These are phyloP conservation scores for Mimumesa dahlbomi DNA, from an alignment of 2,888 invertebrate genomes.

Conservation along the genomic window DNA sequence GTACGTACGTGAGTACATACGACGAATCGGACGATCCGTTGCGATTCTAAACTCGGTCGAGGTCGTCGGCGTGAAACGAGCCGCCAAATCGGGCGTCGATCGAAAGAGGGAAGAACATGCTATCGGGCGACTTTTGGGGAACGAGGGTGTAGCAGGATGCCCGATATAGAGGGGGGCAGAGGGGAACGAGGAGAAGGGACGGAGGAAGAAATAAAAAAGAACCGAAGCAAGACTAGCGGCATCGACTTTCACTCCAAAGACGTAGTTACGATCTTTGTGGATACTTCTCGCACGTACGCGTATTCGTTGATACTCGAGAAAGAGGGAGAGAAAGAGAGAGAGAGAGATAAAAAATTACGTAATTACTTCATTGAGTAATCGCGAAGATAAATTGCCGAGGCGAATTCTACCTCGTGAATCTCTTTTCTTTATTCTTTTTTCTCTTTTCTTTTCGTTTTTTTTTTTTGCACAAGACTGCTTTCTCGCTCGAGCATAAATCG, in stretches of 20 bases:
- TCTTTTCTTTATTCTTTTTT: not conserved
- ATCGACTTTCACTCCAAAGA: constrained; percentile 60
- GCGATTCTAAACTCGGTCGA: constrained; percentile 27
- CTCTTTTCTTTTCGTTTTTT: not conserved
- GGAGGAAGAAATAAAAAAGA: constrained; percentile 6
- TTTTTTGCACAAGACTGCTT: not conserved
- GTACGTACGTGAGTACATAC: no score
- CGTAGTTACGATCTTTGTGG: constrained; percentile 48
- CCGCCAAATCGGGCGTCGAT: constrained; percentile 25
- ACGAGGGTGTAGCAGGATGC: not conserved
- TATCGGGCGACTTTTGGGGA: not conserved
- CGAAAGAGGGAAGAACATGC: not conserved
- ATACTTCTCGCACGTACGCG: constrained; percentile 5
- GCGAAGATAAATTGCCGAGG: constrained; percentile 33
- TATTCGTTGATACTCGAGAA: constrained; percentile 40
- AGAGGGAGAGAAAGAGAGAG: constrained; percentile 6
- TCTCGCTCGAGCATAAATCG: not conserved
- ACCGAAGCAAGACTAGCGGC: constrained; percentile 24
- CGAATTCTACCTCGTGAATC: constrained; percentile 5
- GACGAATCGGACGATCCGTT: no score
- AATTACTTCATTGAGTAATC: constrained; percentile 43
- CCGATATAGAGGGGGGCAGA: not conserved
- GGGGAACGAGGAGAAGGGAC: not conserved
- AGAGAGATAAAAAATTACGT: constrained; percentile 31
- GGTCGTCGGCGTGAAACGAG: not conserved